Evolutionary conservation across 1,140 invertebrate genomes (phyloP).

Genomic region (Bombus vancouverensis): DNA sequence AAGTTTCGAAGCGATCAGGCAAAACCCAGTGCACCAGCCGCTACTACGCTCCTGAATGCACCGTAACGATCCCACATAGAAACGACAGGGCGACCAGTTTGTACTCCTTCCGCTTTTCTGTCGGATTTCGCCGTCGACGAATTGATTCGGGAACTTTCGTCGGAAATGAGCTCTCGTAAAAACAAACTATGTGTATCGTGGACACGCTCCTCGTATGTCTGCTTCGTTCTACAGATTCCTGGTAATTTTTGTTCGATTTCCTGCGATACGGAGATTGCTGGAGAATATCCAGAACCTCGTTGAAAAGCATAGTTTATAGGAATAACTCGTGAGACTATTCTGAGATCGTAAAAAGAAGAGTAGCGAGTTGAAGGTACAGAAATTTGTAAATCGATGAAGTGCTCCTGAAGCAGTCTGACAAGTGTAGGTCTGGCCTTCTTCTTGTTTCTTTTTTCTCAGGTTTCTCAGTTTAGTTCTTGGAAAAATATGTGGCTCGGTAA

Average conservation of each 20-base stretch:
- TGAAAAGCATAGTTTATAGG: too few relatives aligned
- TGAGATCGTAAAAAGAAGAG: background rate
- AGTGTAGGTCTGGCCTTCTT: background rate
- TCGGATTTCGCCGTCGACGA: conserved; percentile 35
- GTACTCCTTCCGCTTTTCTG: conserved; percentile 33
- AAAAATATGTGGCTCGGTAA: background rate
- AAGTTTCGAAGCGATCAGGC: conserved; percentile 58
- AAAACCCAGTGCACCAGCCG: background rate
- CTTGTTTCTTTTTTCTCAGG: background rate
- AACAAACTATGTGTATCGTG: background rate
- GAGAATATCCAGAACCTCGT: background rate
- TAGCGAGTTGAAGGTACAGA: background rate
- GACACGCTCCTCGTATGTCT: background rate
- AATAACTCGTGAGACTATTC: background rate
- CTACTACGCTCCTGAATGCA: background rate
- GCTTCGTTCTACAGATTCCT: background rate
- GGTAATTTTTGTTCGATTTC: conserved; percentile 1
- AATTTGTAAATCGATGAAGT: conserved; percentile 7
- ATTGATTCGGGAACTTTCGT: conserved; percentile 44
- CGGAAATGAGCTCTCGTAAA: conserved; percentile 28
- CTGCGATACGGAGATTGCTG: background rate
- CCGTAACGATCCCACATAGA: conserved; percentile 48
- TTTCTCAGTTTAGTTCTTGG: background rate
- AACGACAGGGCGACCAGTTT: conserved; percentile 18
- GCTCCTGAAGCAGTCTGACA: background rate